Evolutionary conservation across 1,140 invertebrate genomes (phyloP).

Genomic region (Drosophila takahashii): DNA sequence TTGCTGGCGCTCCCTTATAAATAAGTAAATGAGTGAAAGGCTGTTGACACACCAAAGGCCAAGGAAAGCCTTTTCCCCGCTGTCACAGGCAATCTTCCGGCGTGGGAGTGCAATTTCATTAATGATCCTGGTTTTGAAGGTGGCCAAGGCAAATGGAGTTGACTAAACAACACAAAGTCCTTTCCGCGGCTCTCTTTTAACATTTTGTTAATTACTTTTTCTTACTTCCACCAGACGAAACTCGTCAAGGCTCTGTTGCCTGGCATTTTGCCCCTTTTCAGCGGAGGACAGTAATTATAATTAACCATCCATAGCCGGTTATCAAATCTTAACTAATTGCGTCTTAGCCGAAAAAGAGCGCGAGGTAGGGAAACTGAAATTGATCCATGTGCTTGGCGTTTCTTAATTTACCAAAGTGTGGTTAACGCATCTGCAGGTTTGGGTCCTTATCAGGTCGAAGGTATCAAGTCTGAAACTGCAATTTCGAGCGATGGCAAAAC

Average conservation of each 20-base stretch:
- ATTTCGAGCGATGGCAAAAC: slow-evolving; percentile 17
- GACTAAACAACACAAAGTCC: slow-evolving; percentile 3
- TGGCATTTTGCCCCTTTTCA: slow-evolving; percentile 13
- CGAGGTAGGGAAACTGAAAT: slow-evolving; percentile 22
- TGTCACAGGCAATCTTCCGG: slow-evolving; percentile 4
- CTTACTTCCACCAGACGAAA: neutral
- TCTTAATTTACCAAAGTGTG: slow-evolving; percentile 42
- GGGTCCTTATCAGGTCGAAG: slow-evolving; percentile 10
- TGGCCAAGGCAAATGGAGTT: slow-evolving; percentile 6
- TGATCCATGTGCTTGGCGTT: slow-evolving; percentile 4
- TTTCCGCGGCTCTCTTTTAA: slow-evolving; percentile 18
- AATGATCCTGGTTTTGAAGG: slow-evolving; percentile 11
- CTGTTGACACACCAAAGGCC: slow-evolving; percentile 13
- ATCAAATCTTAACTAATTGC: slow-evolving; percentile 55
- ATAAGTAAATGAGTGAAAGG: slow-evolving; percentile 28
- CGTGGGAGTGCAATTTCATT: slow-evolving; percentile 38
- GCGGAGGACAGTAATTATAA: slow-evolving; percentile 27
- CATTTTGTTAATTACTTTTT: slow-evolving; percentile 46
- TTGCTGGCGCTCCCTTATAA: slow-evolving; percentile 15
- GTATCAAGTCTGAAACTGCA: slow-evolving; percentile 19
- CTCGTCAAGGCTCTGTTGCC: slow-evolving; percentile 15
- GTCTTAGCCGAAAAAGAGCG: neutral
- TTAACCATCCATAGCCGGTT: slow-evolving; percentile 24
- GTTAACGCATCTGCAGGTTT: slow-evolving; percentile 3
- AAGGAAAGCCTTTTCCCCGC: slow-evolving; percentile 15